These are phyloP conservation scores for Anoplophora glabripennis DNA, from an alignment of 1,140 invertebrate genomes.

Conservation along the genomic window DNA sequence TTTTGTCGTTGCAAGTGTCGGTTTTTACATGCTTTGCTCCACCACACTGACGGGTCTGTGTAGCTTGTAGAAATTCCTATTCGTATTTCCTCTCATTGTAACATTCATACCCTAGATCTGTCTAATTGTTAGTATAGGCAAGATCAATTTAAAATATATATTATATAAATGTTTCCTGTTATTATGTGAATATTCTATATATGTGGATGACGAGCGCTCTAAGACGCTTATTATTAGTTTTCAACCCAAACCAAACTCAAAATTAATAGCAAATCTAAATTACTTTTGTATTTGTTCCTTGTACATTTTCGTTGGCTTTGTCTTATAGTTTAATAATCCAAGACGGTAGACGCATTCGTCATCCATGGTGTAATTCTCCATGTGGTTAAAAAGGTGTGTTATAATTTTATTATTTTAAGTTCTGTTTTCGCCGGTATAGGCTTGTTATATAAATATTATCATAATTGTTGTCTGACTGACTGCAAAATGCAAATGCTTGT, in stretches of 20 bases:
- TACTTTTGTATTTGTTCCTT: background rate
- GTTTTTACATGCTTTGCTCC: conserved; percentile 2
- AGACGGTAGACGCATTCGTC: conserved; percentile 8
- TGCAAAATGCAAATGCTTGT: conserved; percentile 41
- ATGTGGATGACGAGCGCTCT: conserved; percentile 14
- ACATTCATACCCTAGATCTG: conserved; percentile 45
- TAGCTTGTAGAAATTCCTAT: conserved; percentile 44
- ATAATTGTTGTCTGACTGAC: conserved; percentile 46
- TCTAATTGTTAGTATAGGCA: conserved; percentile 47
- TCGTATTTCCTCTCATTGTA: conserved; percentile 39
- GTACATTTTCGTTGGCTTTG: background rate
- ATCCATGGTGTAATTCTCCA: conserved; percentile 28
- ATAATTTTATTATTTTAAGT: conserved; percentile 46
- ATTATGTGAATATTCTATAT: conserved; percentile 49
- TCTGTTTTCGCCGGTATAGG: conserved; percentile 41
- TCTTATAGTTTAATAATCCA: background rate
- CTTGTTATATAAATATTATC: conserved; percentile 46
- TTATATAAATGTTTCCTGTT: conserved; percentile 52
- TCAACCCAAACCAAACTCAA: too few relatives aligned
- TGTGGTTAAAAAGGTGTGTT: conserved; percentile 46
- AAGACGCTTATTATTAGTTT: too few relatives aligned
- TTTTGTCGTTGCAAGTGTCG: background rate
- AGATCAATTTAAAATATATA: conserved; percentile 47
- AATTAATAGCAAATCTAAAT: too few relatives aligned
- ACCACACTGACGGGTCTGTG: conserved; percentile 31